These are phyloP conservation scores for Dolichotis patagonum DNA, from an alignment of 2,113 vertebrate species.

Conservation along the genomic window DNA sequence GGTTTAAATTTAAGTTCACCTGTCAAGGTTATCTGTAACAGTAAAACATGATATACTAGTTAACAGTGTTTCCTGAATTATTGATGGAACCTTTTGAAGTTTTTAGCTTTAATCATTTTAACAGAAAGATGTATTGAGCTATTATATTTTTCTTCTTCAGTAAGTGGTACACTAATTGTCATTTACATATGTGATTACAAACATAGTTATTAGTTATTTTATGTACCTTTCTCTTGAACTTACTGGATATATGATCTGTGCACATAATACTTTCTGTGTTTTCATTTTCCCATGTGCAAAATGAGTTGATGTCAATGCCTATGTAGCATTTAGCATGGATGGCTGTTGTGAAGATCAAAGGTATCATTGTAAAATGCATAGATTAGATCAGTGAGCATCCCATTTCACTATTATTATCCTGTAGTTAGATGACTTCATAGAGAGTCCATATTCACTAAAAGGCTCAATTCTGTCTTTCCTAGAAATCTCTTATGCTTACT, in stretches of 20 bases:
- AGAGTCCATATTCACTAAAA: neutral
- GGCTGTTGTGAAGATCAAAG: neutral
- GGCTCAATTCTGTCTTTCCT: neutral
- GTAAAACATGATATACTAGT: neutral
- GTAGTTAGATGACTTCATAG: rapidly evolving
- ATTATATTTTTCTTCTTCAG: neutral
- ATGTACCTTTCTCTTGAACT: neutral
- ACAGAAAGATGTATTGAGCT: neutral
- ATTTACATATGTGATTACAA: neutral
- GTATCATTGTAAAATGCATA: neutral
- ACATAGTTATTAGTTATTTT: neutral
- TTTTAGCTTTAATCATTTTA: constrained; percentile 18
- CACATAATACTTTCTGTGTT: neutral
- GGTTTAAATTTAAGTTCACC: neutral
- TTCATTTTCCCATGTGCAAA: neutral
- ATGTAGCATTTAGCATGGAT: neutral
- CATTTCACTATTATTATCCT: rapidly evolving
- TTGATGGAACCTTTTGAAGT: neutral
- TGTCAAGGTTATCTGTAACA: neutral
- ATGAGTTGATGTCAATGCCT: too few relatives aligned
- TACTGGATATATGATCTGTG: neutral
- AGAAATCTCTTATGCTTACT: neutral
- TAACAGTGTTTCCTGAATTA: neutral
- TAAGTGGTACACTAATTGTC: neutral
- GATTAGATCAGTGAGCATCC: neutral